Percentiles rank a stretch among this genome's conserved stretches.
Evolutionary conservation across 2,113 vertebrate species (phyloP).

Genomic region (Montifringilla adamsi): DNA sequence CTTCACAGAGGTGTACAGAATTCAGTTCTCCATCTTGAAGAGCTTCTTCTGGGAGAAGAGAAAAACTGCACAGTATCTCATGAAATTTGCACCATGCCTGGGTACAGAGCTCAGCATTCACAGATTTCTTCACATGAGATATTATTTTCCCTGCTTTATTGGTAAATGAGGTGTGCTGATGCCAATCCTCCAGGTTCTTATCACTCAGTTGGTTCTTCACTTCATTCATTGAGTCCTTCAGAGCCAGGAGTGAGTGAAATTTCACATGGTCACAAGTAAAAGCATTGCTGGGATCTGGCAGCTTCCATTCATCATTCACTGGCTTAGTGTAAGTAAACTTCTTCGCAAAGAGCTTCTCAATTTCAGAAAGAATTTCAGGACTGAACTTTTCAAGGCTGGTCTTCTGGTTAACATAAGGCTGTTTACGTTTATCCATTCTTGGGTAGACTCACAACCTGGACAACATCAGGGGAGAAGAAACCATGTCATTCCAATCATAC

Average conservation of each 20-base stretch:
- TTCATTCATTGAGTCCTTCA: conserved; percentile 86
- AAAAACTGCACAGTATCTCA: conserved; percentile 85
- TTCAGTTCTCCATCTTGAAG: conserved; percentile 80
- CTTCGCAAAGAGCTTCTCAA: conserved; percentile 79
- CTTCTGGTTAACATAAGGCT: conserved; percentile 46
- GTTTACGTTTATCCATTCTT: conserved; percentile 83
- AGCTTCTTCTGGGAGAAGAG: conserved; percentile 78
- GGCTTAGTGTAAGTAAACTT: conserved; percentile 83
- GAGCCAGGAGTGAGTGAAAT: conserved; percentile 73
- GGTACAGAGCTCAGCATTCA: conserved; percentile 91
- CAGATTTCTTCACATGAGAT: conserved; percentile 74
- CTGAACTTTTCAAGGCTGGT: conserved; percentile 55
- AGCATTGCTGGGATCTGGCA: conserved; percentile 75
- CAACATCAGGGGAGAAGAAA: background rate
- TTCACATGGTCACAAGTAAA: conserved; percentile 70
- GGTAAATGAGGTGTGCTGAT: conserved; percentile 90
- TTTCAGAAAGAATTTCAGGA: conserved; percentile 74
- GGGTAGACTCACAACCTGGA: conserved; percentile 44
- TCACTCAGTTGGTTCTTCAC: conserved; percentile 92
- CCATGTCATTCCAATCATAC: background rate
- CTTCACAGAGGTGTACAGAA: conserved; percentile 91
- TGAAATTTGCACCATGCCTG: conserved; percentile 96
- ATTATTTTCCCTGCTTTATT: conserved; percentile 90
- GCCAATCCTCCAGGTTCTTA: conserved; percentile 93
- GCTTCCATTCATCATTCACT: conserved; percentile 73